Evolutionary conservation across 2,797 vertebrate species (phyloP).

Genomic region (Molossus alvarezi): DNA sequence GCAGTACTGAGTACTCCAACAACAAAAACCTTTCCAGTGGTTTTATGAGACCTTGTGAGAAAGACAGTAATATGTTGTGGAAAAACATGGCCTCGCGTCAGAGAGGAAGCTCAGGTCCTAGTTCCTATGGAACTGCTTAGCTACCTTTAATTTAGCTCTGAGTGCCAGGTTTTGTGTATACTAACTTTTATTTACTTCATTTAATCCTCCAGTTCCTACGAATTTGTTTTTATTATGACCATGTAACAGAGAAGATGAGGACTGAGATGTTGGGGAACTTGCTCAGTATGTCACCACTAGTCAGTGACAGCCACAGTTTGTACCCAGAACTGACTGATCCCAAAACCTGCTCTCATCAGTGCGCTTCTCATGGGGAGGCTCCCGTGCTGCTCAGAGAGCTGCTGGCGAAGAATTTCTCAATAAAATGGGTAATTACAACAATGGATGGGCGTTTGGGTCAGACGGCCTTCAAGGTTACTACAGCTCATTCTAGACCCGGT

Average conservation of each 20-base stretch:
- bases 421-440: not conserved
- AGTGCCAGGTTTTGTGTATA: conserved; percentile 16
- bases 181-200: not conserved
- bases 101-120: conserved; percentile 36
- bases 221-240: conserved; percentile 36
- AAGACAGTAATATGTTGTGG: not conserved
- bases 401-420: conserved; percentile 12
- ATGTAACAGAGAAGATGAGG: not conserved
- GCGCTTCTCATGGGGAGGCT: not conserved
- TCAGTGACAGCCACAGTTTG: conserved; percentile 27
- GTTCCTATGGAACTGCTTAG: not conserved
- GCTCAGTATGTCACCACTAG: not conserved
- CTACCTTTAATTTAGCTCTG: conserved; percentile 48
- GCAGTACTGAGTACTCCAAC: conserved; percentile 28
- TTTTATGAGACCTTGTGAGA: conserved; percentile 58
- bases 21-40: conserved; percentile 13
- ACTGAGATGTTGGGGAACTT: conserved; percentile 17
- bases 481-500: conserved; percentile 16
- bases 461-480: conserved; percentile 2
- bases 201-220: not conserved
- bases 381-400: not conserved
- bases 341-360: not conserved
- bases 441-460: conserved; percentile 2
- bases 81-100: conserved; percentile 7
- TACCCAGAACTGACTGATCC: conserved; percentile 23